Evolutionary conservation across 2,113 vertebrate species (phyloP), one percentile per base, ranked within the genome.

Genomic region (Megaceryle maxima): DNA sequence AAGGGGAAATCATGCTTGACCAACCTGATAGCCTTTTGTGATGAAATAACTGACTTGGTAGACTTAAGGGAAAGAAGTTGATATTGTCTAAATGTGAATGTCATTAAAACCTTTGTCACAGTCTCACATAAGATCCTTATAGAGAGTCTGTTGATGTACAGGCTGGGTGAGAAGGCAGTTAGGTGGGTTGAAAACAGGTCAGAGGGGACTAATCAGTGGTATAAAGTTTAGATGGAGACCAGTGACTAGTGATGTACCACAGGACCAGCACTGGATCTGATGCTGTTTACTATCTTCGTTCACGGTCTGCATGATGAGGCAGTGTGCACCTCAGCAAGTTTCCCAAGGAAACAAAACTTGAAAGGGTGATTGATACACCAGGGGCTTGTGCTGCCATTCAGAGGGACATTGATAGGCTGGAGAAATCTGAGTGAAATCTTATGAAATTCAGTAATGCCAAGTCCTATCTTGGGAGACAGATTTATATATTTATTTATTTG

Each of bases 141-240:
- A n/a, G 12, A 44, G 13, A 80, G 4, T 4, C 4, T 50, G 5
- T 19, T 68, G 16, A 22, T 48, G 11, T 48, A 13, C 0, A 0
- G 25, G 6, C 18, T 66, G 19, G 16, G 69, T 86, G 18, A 78
- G 35, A 67, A 76, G 20, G 46, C 3, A 64, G 28, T 33, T 31
- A 41, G 14, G 19, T 19, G 10, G 9, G 7, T 2, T 73, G 24
- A 35, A 87, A 76, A 50, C 18, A 24, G 16, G 2, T 80, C 15
- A 39, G 33, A 31, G 9, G 5, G 18, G 1, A 11, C 20, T 50
- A 31, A 16, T n/a, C 13, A 62, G 46, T 21, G 14, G 25, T 24
- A 62, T 9, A 66, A 73, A 55, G n/a, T 77, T 53, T 46, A 72
- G 6, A 25, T 59, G 28, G 37, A 59, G 5, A 57, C 2, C 29